phyloP scores from a whole-genome alignment of 2,797 vertebrate species.

The Falco biarmicus region DNA sequence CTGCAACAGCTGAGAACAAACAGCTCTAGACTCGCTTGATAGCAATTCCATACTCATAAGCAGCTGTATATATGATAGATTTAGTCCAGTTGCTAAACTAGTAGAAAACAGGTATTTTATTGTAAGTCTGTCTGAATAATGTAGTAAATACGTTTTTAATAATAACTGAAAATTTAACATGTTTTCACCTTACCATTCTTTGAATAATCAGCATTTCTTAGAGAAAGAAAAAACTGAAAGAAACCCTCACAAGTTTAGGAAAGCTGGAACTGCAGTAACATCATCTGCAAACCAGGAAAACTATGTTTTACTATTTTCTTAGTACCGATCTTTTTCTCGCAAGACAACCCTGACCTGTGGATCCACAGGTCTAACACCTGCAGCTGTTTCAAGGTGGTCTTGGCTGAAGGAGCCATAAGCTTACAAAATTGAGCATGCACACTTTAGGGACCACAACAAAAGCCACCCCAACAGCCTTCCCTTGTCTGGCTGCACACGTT shows the following conservation, averaged over 20 bases:
- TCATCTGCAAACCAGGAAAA: not conserved
- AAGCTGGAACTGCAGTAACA: not conserved
- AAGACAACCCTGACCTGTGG: not conserved
- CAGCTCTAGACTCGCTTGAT: not conserved
- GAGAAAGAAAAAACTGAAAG: not conserved
- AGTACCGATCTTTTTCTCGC: accelerated
- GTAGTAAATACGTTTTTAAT: not conserved
- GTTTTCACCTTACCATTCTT: not conserved
- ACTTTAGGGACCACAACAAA: not conserved
- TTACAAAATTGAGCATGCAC: accelerated
- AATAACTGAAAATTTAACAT: not conserved
- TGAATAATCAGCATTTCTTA: not conserved
- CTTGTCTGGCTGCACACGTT: accelerated
- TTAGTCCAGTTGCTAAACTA: not conserved
- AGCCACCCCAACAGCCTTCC: not conserved
- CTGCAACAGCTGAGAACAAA: not conserved
- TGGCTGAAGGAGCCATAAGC: not conserved
- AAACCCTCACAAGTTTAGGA: not conserved
- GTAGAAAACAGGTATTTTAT: not conserved
- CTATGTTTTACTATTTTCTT: accelerated
- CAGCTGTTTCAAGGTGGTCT: not conserved
- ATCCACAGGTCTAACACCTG: not conserved
- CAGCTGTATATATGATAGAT: not conserved
- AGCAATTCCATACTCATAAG: not conserved
- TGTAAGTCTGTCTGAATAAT: not conserved